Evolutionary conservation across 2,888 invertebrate species (phyloP).

Genomic region (Doris montereyensis): DNA sequence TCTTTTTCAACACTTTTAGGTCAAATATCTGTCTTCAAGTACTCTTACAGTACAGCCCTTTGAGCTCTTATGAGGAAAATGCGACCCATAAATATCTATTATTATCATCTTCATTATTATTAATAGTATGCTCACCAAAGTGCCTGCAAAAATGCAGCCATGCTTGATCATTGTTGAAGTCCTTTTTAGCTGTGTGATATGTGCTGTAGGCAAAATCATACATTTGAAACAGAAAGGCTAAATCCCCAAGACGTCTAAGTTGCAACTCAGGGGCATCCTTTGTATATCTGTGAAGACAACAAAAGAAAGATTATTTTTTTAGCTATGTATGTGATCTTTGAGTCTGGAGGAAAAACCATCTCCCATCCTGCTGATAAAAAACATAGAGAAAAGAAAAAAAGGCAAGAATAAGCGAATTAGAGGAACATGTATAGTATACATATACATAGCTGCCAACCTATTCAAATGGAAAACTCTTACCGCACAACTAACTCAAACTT

Average conservation of each 20-base stretch:
- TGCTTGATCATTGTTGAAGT: constrained; percentile 96
- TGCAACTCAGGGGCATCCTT: constrained; percentile 86
- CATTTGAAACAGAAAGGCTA: constrained; percentile 96
- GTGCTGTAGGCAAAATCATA: constrained; percentile 93
- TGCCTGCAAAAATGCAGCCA: constrained; percentile 98
- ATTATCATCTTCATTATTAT: too few relatives aligned
- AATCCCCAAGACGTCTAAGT: constrained; percentile 91
- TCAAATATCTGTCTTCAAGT: too few relatives aligned
- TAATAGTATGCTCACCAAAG: constrained; percentile 76
- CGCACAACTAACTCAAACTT: too few relatives aligned
- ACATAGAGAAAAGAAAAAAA: too few relatives aligned
- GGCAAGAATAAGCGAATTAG: too few relatives aligned
- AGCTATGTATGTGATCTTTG: not conserved
- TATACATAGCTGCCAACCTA: too few relatives aligned
- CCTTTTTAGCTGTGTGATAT: constrained; percentile 96
- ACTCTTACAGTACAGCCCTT: too few relatives aligned
- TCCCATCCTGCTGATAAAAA: not conserved
- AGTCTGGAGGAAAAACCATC: not conserved
- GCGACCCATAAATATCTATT: too few relatives aligned
- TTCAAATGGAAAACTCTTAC: too few relatives aligned
- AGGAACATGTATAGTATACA: too few relatives aligned
- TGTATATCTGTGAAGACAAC: constrained; percentile 62
- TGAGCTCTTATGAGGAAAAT: too few relatives aligned
- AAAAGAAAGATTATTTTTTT: not conserved
- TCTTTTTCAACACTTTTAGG: too few relatives aligned